Conservation (phyloP, 2,888 invertebrate species). For the Schizotus pectinicornis region DNA sequence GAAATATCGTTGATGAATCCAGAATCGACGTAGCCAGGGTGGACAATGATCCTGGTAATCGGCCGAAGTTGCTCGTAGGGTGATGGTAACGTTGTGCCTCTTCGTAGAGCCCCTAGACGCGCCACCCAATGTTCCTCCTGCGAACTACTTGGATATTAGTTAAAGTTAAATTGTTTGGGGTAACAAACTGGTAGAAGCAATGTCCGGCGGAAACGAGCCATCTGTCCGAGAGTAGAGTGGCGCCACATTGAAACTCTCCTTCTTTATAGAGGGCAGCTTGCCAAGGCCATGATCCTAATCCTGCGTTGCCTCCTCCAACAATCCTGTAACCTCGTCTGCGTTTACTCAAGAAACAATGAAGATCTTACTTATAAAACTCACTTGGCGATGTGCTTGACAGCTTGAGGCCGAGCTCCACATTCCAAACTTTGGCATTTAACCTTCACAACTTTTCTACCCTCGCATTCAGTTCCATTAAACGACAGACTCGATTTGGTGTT, state of each 20-base stretch:
- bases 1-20: conserved; percentile 83
- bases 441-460: conserved; percentile 67
- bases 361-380: conserved; percentile 49
- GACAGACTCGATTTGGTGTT: conserved; percentile 67
- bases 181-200: conserved; percentile 78
- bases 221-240: conserved; percentile 71
- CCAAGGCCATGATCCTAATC: conserved; percentile 84
- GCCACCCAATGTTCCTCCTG: conserved; percentile 81
- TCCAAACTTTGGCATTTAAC: conserved; percentile 73
- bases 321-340: conserved; percentile 66
- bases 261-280: conserved; percentile 85
- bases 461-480: conserved; percentile 70
- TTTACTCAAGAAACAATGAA: conserved; percentile 4
- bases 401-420: conserved; percentile 74
- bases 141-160: conserved; percentile 60
- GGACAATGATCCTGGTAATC: conserved; percentile 70
- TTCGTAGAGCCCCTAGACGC: conserved; percentile 74
- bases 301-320: conserved; percentile 79
- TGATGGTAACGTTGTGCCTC: conserved; percentile 75
- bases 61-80: conserved; percentile 76
- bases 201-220: conserved; percentile 84
- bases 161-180: conserved; percentile 7
- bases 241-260: conserved; percentile 85
- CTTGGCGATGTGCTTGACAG: conserved; percentile 71
- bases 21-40: conserved; percentile 76